Percentiles rank a stretch among this genome's conserved stretches.
Conservation (phyloP, 2,113 vertebrate genomes). For the Tauraco erythrolophus region DNA sequence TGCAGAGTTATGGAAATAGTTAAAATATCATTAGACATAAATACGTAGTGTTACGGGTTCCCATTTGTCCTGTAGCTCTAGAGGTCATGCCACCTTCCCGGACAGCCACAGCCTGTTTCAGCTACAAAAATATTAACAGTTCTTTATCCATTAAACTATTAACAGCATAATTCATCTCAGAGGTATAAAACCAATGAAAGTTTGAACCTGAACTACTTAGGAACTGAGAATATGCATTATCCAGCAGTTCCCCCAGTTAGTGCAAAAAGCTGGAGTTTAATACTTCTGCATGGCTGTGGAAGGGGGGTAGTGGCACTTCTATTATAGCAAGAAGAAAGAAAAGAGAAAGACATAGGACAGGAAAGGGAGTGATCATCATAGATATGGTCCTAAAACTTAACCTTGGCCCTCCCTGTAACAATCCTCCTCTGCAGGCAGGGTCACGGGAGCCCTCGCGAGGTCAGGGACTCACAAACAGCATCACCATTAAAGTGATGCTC, state of each 20-base stretch:
- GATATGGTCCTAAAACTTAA: background rate
- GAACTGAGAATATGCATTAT: background rate
- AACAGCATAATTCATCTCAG: background rate
- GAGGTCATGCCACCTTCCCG: background rate
- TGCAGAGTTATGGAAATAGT: background rate
- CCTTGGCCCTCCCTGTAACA: background rate
- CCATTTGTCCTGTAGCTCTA: background rate
- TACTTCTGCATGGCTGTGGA: background rate
- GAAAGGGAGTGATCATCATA: background rate
- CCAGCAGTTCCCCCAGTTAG: background rate
- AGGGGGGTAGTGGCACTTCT: background rate
- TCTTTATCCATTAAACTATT: background rate
- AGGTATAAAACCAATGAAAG: background rate
- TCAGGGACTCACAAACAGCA: background rate
- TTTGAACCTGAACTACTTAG: background rate
- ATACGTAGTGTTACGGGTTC: background rate
- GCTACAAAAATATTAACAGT: background rate
- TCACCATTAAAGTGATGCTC: background rate
- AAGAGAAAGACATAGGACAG: background rate
- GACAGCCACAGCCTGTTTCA: background rate
- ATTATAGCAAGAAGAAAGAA: background rate
- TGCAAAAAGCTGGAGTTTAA: background rate
- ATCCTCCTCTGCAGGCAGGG: background rate
- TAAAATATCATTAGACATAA: background rate
- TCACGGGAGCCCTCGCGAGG: background rate